phyloP scores from a whole-genome alignment of 2,888 invertebrate species.

The Dastarcus helophoroides region DNA sequence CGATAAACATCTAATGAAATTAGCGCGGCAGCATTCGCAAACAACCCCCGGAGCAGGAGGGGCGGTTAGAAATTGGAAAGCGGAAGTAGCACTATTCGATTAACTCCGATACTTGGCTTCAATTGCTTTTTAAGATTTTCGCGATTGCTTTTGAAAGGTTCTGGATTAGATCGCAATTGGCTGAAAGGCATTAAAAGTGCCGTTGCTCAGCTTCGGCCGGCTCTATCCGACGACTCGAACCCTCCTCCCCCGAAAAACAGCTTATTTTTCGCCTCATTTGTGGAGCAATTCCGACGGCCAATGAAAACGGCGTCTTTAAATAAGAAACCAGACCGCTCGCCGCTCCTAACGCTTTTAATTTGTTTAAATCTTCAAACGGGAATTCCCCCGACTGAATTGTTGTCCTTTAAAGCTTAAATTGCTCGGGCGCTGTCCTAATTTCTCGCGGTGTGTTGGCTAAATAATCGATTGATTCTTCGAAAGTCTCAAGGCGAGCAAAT shows the following conservation, averaged over 20 bases:
- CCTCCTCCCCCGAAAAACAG: conserved; percentile 26
- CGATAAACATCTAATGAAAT: no score
- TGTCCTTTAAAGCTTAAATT: no score
- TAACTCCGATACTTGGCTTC: conserved; percentile 36
- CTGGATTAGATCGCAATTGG: conserved; percentile 38
- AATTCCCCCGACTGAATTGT: no score
- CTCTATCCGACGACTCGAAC: conserved; percentile 8
- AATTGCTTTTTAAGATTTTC: conserved; percentile 38
- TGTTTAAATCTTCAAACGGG: conserved; percentile 19
- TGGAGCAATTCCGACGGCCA: conserved; percentile 33
- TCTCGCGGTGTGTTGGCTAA: no score
- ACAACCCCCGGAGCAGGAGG: neutral
- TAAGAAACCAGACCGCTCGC: conserved; percentile 18
- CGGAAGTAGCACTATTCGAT: conserved; percentile 30
- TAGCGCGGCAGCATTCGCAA: no score
- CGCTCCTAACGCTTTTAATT: conserved; percentile 23
- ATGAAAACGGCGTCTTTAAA: conserved; percentile 28
- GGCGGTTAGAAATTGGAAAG: conserved; percentile 8
- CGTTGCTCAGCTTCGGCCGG: conserved; percentile 17
- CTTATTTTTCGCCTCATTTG: conserved; percentile 39
- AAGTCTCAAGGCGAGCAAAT: no score
- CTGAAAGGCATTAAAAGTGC: conserved; percentile 37
- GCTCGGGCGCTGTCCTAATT: no score
- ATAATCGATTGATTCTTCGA: no score
- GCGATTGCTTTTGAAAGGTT: conserved; percentile 38